Percentiles rank a stretch among this genome's conserved stretches.
Conservation (phyloP, 2,888 invertebrate species). For the Sminthurides aquaticus region DNA sequence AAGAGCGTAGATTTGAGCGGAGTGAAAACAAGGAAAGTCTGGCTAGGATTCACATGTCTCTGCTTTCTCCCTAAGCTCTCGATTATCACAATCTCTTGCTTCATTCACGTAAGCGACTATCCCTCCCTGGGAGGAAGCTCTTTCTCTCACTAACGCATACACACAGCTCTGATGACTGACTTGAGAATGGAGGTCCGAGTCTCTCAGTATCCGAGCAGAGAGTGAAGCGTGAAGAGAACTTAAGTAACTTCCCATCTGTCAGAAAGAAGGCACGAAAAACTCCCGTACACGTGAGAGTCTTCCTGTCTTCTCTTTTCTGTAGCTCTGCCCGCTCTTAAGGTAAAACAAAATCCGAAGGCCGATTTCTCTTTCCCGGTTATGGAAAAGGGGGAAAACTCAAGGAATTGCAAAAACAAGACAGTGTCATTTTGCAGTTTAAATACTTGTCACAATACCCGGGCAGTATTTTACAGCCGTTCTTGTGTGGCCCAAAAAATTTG, state of each 20-base stretch:
- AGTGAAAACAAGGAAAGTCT: too few relatives aligned
- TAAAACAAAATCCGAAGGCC: too few relatives aligned
- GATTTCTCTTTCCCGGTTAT: too few relatives aligned
- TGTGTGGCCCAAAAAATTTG: too few relatives aligned
- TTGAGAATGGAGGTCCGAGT: background rate
- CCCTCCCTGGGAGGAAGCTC: background rate
- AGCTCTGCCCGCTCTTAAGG: background rate
- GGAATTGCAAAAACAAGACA: too few relatives aligned
- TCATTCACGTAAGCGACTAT: background rate
- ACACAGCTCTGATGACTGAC: background rate
- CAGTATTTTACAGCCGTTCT: too few relatives aligned
- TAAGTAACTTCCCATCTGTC: background rate
- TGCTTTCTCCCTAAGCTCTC: conserved; percentile 2
- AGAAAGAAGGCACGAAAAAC: background rate
- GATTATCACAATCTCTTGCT: background rate
- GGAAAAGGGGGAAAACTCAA: too few relatives aligned
- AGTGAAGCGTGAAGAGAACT: conserved; percentile 6
- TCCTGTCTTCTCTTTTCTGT: background rate
- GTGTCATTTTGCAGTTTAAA: too few relatives aligned
- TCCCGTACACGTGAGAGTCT: background rate
- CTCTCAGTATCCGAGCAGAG: conserved; percentile 5
- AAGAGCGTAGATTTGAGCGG: too few relatives aligned
- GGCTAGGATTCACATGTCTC: too few relatives aligned
- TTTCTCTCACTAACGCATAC: background rate
- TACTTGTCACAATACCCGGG: too few relatives aligned